phyloP scores from a whole-genome alignment of 2,797 vertebrate species.

The Pterois miles region DNA sequence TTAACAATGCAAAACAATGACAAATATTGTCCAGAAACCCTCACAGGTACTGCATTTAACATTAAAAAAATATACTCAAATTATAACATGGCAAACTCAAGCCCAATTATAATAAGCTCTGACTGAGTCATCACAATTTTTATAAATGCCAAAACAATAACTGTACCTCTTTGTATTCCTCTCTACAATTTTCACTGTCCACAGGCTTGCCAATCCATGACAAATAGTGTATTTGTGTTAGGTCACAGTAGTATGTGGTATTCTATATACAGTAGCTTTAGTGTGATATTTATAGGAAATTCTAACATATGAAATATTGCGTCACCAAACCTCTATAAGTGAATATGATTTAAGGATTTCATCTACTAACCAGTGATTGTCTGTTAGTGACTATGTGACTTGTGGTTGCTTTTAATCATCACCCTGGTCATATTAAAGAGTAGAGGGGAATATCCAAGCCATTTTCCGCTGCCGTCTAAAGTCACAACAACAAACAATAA shows the following conservation, averaged over 20 bases:
- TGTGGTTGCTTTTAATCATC: slow-evolving; percentile 16
- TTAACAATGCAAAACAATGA: too few species aligned
- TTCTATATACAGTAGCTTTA: background rate
- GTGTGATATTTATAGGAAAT: background rate
- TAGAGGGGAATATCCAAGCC: slow-evolving; percentile 1
- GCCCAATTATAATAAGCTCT: accelerated
- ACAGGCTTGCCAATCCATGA: background rate
- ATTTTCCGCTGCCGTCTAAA: slow-evolving; percentile 36
- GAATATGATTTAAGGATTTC: background rate
- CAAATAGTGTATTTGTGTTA: background rate
- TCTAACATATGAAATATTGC: background rate
- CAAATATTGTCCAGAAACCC: too few species aligned
- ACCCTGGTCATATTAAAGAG: slow-evolving; percentile 11
- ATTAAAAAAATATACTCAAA: too few species aligned
- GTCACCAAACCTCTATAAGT: background rate
- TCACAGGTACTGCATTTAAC: too few species aligned
- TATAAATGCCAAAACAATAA: background rate
- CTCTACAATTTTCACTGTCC: background rate
- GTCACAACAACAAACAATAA: slow-evolving; percentile 67
- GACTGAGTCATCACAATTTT: background rate
- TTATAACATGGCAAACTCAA: too few species aligned
- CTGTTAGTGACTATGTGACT: background rate
- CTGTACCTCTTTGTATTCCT: background rate
- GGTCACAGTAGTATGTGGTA: background rate
- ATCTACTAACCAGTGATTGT: background rate